Base-by-base conservation (phyloP, 2,797 vertebrate species). In the Odontamblyopus rebecca region DNA sequence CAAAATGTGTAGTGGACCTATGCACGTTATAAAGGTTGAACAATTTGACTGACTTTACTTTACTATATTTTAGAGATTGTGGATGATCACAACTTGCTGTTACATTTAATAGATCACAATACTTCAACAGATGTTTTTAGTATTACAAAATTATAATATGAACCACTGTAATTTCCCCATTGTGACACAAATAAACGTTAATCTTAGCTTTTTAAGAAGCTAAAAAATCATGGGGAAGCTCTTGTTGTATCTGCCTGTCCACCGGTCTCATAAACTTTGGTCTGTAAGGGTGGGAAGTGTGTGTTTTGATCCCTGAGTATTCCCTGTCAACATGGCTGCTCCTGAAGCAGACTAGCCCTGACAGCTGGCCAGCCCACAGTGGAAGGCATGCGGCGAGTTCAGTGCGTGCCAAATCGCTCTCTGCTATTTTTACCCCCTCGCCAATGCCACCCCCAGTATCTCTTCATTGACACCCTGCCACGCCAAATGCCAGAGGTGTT, bases 331-430 rank as follows among this genome's bases (percentile, higher is more conserved):
- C 82, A 82, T 89, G 84, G 80, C 71, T 72, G 73, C 62, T 6
- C 60, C 76, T 69, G 70, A 82, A 78, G 60, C 27, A 85, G 92
- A 92, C 83, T 79, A 82, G 89, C 84, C 79, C 7, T 70, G 90
- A 93, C 93, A 94, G 93, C 93, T 94, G 93, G 79, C 30, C 38
- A 67, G 60, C 72, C 64, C 78, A 62, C 61, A 59, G 83, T 87
- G 85, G 89, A 89, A 91, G 76, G 88, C 85, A 91, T 82, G 87
- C 75, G 18, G 75, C 86, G 9, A 63, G 77, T 74, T 66, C 77
- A 53, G 67, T 51, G 74, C 59, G 64, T 70, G 79, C 85, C 86
- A 86, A 67, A 83, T 76, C 83, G 73, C 80, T 26, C 53, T 59
- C 0, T 57, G 85, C 90, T 92, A 93, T 93, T 92, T 88, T 88